Evolutionary conservation across 2,797 vertebrate species (phyloP), one percentile per base, ranked within the genome.

Genomic region (Netta rufina): DNA sequence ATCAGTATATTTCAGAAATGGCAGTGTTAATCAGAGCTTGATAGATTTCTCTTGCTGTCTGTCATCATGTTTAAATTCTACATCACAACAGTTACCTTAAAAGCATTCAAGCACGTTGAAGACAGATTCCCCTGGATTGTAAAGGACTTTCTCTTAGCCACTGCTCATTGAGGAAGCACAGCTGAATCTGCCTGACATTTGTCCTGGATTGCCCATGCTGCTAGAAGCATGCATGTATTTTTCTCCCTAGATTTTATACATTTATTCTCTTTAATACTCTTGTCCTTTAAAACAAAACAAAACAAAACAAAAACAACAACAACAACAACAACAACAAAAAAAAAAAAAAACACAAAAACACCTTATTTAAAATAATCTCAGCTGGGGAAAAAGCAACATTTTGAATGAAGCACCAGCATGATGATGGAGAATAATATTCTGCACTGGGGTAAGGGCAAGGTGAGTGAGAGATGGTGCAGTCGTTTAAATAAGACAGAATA

Each of bases 371-470:
- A 16, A 22, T 10, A 9, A 58, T 2, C 20, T 58, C 61, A 21
- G 13, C 33, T 33, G 66, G 28, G 12, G 13, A 5, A 74, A 62
- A 11, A 25, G 11, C 21, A 82, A 14, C 3, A 10, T 32, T 75
- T 47, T 58, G 38, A 71, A 32, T 3, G 47, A 8, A 54, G 3
- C 15, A 54, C 32, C 36, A 56, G 33, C 10, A 75, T 6, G 2
- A 1, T 62, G 54, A 7, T 27, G 49, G 22, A 64, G 33, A 49
- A 49, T 49, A 32, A 33, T 49, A 32, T 54, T 43, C 38, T 21
- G 9, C 10, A 9, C 3, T 32, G 14, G 28, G n/a, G 24, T 1
- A 4, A 3, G 13, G 15, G 5, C 27, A 14, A 51, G 20, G 32
- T 65, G 32, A 45, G 45, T 53, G 8, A 67, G 36, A 71, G 22